These are phyloP conservation scores for Cosmopolites sordidus DNA, from an alignment of 2,888 invertebrate genomes.

Conservation along the genomic window DNA sequence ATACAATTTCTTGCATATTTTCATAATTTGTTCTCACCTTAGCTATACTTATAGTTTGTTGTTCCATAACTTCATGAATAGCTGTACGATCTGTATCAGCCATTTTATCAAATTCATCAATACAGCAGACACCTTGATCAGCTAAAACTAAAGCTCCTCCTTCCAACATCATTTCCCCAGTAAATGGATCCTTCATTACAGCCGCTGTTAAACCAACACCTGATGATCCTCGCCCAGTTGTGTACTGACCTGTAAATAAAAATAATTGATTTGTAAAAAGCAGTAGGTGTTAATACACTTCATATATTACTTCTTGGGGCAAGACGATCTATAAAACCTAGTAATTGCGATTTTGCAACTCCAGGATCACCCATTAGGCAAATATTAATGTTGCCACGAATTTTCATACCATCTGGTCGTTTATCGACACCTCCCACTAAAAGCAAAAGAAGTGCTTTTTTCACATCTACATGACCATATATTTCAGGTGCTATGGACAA, in stretches of 20 bases:
- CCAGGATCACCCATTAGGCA: constrained; percentile 99
- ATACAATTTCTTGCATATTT: neutral
- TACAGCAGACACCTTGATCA: constrained; percentile 96
- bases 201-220: constrained; percentile 99
- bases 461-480: constrained; percentile 96
- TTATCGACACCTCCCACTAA: constrained; percentile 88
- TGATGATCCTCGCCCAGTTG: constrained; percentile 93
- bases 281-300: too few relatives aligned
- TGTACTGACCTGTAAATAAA: constrained; percentile 72
- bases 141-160: constrained; percentile 96
- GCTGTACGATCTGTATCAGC: constrained; percentile 91
- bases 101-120: constrained; percentile 99
- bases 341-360: constrained; percentile 96
- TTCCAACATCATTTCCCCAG: constrained; percentile 95
- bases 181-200: constrained; percentile 94
- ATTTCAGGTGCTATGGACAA: constrained; percentile 96
- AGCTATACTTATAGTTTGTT: constrained; percentile 98
- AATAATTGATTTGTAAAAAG: too few relatives aligned
- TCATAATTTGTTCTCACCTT: constrained; percentile 66
- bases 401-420: constrained; percentile 93
- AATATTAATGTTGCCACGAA: constrained; percentile 94
- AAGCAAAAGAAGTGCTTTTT: constrained; percentile 89
- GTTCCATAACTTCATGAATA: constrained; percentile 98
- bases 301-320: constrained; percentile 74
- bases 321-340: constrained; percentile 90